phyloP scores from a whole-genome alignment of 2,888 invertebrate species.

The Drosophila barbarae region DNA sequence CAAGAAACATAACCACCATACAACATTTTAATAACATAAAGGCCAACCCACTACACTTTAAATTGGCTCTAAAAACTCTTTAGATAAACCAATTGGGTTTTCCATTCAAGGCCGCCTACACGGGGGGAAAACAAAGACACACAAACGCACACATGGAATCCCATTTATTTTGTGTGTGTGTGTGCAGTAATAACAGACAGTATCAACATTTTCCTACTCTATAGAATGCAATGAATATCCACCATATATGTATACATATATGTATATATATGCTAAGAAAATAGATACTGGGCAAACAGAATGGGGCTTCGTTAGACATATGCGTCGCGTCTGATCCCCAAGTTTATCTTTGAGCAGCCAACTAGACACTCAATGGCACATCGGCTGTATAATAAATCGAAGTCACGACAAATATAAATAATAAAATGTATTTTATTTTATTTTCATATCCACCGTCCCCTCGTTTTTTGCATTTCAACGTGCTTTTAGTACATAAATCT shows the following conservation, averaged over 20 bases:
- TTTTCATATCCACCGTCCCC: conserved; percentile 43
- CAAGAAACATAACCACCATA: not conserved
- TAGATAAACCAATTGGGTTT: conserved; percentile 4
- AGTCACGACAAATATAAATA: conserved; percentile 73
- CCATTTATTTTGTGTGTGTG: not conserved
- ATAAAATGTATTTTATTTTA: conserved; percentile 71
- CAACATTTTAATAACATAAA: not conserved
- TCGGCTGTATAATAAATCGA: conserved; percentile 64
- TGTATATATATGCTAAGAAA: conserved; percentile 7
- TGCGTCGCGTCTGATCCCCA: conserved; percentile 58
- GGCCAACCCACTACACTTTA: not conserved
- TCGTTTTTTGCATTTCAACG: conserved; percentile 65
- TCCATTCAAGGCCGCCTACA: conserved; percentile 7
- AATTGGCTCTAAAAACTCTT: conserved; percentile 12
- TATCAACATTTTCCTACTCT: conserved; percentile 16
- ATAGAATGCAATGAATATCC: conserved; percentile 16
- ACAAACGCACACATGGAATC: not conserved
- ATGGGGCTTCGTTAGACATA: conserved; percentile 40
- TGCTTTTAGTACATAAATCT: conserved; percentile 70
- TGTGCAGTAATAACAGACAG: conserved; percentile 18
- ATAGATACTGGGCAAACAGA: conserved; percentile 12
- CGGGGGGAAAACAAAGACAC: not conserved
- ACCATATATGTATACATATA: not conserved
- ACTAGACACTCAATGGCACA: conserved; percentile 46
- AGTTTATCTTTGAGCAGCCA: conserved; percentile 55